A percentile compares a stretch with the other conserved stretches of the same genome.
phyloP scores from a whole-genome alignment of 2,888 invertebrate genomes.

The Lamellibrachia columna region DNA sequence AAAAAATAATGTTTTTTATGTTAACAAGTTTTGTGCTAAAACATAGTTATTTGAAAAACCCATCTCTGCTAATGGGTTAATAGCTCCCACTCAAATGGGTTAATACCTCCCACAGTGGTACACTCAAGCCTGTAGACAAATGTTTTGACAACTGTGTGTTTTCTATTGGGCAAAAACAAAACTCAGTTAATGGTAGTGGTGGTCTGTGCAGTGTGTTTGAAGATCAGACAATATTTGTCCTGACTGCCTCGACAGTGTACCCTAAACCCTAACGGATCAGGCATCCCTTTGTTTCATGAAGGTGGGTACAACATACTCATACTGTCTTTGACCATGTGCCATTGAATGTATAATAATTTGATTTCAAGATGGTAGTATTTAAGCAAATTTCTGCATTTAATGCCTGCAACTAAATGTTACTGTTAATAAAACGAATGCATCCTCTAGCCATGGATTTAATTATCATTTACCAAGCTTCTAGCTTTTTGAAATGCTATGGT shows the following conservation, averaged over 20 bases:
- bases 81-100: neutral
- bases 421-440: too few species aligned
- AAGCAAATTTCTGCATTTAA: too few species aligned
- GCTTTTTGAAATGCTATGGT: too few species aligned
- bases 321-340: too few species aligned
- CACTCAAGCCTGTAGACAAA: neutral
- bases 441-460: too few species aligned
- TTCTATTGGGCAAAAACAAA: neutral
- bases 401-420: too few species aligned
- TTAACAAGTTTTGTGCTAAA: neutral
- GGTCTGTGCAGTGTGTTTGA: neutral
- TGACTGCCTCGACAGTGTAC: neutral
- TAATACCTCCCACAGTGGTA: neutral
- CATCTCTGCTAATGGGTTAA: neutral
- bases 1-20: neutral
- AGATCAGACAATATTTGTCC: neutral
- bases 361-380: too few species aligned
- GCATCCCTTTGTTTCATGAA: too few species aligned
- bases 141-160: neutral
- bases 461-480: too few species aligned
- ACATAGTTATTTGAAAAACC: neutral
- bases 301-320: too few species aligned
- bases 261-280: neutral
- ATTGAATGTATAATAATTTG: too few species aligned
- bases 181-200: neutral